Percentiles rank a stretch among this genome's conserved stretches.
Conservation (phyloP, 2,113 vertebrate species). For the Coracopsis vasa region DNA sequence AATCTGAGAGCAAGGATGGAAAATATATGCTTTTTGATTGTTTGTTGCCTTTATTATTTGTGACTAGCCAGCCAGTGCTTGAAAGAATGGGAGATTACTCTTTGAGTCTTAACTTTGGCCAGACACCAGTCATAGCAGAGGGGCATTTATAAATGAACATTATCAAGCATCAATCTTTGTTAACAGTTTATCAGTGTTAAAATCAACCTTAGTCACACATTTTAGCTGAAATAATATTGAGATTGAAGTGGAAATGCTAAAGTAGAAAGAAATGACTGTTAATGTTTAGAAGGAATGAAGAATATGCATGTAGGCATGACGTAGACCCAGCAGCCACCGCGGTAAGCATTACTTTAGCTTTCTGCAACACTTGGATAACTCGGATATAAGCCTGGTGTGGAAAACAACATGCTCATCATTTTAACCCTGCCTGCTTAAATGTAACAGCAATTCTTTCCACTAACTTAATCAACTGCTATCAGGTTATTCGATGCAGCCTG, state of each 20-base stretch:
- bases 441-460: not conserved
- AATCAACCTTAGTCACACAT: conserved; percentile 6
- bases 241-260: conserved; percentile 28
- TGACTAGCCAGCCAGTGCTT: not conserved
- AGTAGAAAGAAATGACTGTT: not conserved
- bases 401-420: conserved; percentile 18
- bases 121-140: conserved; percentile 6
- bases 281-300: not conserved
- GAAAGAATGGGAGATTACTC: conserved; percentile 1
- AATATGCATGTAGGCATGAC: not conserved
- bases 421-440: conserved; percentile 19
- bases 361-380: not conserved
- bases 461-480: not conserved
- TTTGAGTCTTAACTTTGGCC: conserved; percentile 25
- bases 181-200: conserved; percentile 7
- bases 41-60: not conserved
- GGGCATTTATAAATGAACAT: conserved; percentile 28
- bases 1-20: not conserved
- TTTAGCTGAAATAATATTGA: conserved; percentile 39
- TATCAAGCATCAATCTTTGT: conserved; percentile 28
- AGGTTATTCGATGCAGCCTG: conserved; percentile 14
- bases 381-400: not conserved
- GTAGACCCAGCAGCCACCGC: not conserved
- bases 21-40: not conserved
- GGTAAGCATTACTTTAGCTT: conserved; percentile 29